Evolutionary conservation across 2,888 invertebrate genomes (phyloP), one percentile per base, ranked within the genome.

Genomic region (Lithophane ornitopus): DNA sequence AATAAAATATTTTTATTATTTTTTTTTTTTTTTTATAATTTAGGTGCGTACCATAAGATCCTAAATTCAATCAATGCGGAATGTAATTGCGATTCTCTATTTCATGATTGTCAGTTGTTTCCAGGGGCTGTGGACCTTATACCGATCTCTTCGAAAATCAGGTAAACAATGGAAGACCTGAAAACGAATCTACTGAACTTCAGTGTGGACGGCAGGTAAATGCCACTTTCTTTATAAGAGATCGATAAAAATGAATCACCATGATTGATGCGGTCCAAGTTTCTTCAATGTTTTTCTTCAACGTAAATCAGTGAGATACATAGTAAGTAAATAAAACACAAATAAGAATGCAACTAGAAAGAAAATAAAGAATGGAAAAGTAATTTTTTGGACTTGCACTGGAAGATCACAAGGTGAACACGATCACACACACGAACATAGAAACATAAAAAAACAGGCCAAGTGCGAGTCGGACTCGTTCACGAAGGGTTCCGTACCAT

Each of bases 21-120:
- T n/a, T n/a, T n/a, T n/a, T n/a, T n/a, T n/a, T n/a, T n/a, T n/a
- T n/a, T n/a, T n/a, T n/a, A n/a, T n/a, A n/a, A n/a, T 80, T 68
- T 79, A 59, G 54, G 44, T 39, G 6, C 19, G 54, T 62, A 68
- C 26, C 56, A 46, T 54, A 28, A 61, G 44, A 59, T 59, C 54
- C 59, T 66, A 79, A 79, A 79, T 80, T 69, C 54, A 65, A 80
- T 79, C 65, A 68, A 63, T 54, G 39, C 34, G 52, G 34, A 63
- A 67, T 67, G 56, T 74, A 79, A 79, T 74, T 80, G 68, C 65
- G 59, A 54, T 28, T 22, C 44, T 54, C 54, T 58, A 71, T 68
- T 79, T n/a, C n/a, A 59, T 44, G 65, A 80, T 73, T 80, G 63
- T 80, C 72, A 54, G 34, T 66, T 54, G 49, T 79, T 78, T 66